Evolutionary conservation across 1,140 invertebrate species (phyloP).

Genomic region (Harpegnathos saltator): DNA sequence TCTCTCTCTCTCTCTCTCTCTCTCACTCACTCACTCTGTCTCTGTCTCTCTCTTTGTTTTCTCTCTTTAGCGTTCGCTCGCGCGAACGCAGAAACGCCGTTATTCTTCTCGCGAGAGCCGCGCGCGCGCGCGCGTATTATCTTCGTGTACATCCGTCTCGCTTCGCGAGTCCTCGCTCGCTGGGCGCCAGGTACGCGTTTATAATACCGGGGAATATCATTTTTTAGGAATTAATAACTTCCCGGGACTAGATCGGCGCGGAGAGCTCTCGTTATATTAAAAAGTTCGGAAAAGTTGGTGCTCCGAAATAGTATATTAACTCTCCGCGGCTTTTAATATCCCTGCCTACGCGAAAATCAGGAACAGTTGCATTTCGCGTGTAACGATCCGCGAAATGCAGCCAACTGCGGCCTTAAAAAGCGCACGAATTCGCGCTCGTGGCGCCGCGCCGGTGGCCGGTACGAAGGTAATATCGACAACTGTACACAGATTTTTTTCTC

Average conservation of each 20-base stretch:
- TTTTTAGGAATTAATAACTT: slow-evolving; percentile 61
- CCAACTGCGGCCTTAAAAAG: slow-evolving; percentile 55
- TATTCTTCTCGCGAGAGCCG: slow-evolving; percentile 25
- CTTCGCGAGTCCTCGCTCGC: slow-evolving; percentile 31
- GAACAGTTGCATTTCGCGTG: slow-evolving; percentile 59
- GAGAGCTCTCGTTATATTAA: slow-evolving; percentile 45
- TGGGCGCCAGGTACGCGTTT: slow-evolving; percentile 47
- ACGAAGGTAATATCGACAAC: slow-evolving; percentile 57
- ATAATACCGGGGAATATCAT: slow-evolving; percentile 48
- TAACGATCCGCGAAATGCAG: slow-evolving; percentile 59
- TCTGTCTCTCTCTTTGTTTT: too few species aligned
- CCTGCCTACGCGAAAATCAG: slow-evolving; percentile 51
- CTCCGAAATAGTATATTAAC: slow-evolving; percentile 54
- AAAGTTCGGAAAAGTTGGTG: slow-evolving; percentile 54
- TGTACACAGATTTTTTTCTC: slow-evolving; percentile 37
- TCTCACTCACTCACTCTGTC: too few species aligned
- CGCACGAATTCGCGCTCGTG: slow-evolving; percentile 51
- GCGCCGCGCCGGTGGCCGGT: too few species aligned
- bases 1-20: too few species aligned
- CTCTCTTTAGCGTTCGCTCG: slow-evolving; percentile 11
- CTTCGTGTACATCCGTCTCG: slow-evolving; percentile 33
- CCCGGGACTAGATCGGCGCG: slow-evolving; percentile 54
- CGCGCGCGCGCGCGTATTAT: slow-evolving; percentile 26
- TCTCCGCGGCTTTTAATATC: slow-evolving; percentile 58
- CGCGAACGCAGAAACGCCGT: slow-evolving; percentile 12